Evolutionary conservation across 2,797 vertebrate species (phyloP).

Genomic region (Eulemur rubriventer): DNA sequence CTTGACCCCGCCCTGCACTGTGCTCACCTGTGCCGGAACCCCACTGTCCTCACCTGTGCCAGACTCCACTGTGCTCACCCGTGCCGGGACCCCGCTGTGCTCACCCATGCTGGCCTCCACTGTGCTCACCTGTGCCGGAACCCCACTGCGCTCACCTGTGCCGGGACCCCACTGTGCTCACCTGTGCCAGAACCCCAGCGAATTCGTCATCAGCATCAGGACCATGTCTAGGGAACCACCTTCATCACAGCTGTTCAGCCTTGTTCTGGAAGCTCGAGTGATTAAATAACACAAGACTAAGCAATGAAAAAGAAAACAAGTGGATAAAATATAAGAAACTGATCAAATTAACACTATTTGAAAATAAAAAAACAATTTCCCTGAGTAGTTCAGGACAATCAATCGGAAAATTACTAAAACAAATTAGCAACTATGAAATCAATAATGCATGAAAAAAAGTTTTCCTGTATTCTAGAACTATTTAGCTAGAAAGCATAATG

Average conservation of each 20-base stretch:
- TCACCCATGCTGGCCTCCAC: too few species aligned
- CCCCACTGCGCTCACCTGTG: too few species aligned
- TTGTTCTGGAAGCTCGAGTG: background rate
- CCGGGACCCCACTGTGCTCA: too few species aligned
- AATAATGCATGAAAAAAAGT: background rate
- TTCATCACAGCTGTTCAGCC: background rate
- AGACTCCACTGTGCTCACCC: too few species aligned
- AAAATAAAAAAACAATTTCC: background rate
- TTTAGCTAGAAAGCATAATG: background rate
- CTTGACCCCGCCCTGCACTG: fast-evolving
- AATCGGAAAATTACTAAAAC: constrained; percentile 14
- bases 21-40: background rate
- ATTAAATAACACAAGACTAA: background rate
- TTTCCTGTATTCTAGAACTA: background rate
- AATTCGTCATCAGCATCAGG: background rate
- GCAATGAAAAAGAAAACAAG: background rate
- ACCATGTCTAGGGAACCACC: background rate
- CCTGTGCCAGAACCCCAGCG: too few species aligned
- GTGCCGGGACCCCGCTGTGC: too few species aligned
- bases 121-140: too few species aligned
- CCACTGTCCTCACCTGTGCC: too few species aligned
- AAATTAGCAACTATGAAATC: background rate
- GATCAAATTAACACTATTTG: background rate
- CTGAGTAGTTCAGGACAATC: background rate
- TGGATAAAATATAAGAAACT: background rate